Base-by-base conservation (phyloP, 1,140 invertebrate species). In the Brachionus angularis region DNA sequence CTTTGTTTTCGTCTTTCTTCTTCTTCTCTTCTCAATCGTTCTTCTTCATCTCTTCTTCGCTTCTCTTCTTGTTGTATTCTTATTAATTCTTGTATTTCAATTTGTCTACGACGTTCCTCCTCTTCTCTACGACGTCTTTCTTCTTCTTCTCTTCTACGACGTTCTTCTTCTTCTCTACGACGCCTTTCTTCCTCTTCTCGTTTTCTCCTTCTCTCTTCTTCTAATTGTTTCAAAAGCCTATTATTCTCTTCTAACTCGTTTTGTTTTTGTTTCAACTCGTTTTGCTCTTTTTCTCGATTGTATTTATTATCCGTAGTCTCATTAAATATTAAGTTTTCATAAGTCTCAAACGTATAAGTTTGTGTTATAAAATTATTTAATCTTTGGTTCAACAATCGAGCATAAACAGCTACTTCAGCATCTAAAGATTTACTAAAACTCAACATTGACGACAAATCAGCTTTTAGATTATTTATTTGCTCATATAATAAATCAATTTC, bases 351-450 rank as follows among this genome's bases (percentile, higher is more conserved):
- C 34, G 53, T 58, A 23, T 58, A 58, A 7, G 53, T 58, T 23
- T 58, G 53, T 2, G 53, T 27, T 5, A 58, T 34, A 58, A 58
- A 47, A 42, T 21, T 46, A 29, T 67, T 67, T 18, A 67, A 23
- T 21, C 47, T 39, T 46, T 67, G 62, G 29, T 67, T 67, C 7
- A 67, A 46, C 25, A 67, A n/a, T 0, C 62, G 23, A 29, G 62
- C 62, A 36, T 67, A 67, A n/a, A 67, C 62, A 47, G 62, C 62
- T 31, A 67, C 62, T 50, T 67, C 62, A 3, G 62, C 33, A 23
- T 67, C 62, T 18, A 67, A 25, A 0, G 62, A 67, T 23, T 67
- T 67, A n/a, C 62, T 67, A 50, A 67, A 67, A 36, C 62, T 67
- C 0, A 67, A 33, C 62, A 67, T 47, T n/a, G 42, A 46, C 14